Evolutionary conservation across 2,888 invertebrate genomes (phyloP).

Genomic region (Nasonia oneida): DNA sequence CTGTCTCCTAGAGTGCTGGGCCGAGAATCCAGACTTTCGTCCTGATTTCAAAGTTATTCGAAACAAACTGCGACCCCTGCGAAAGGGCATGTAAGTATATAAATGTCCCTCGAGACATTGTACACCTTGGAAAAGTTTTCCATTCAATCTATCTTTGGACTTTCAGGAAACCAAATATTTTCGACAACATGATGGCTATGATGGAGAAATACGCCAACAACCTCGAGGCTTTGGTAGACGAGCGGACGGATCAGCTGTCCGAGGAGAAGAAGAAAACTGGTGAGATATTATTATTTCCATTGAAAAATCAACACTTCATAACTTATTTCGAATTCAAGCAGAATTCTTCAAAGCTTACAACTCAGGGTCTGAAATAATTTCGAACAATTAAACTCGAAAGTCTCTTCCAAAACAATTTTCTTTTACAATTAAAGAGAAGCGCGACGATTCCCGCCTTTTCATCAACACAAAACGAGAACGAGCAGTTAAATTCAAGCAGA

Average conservation of each 20-base stretch:
- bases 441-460: background rate
- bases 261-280: slow-evolving; percentile 98
- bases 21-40: slow-evolving; percentile 87
- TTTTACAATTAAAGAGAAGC: background rate
- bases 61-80: slow-evolving; percentile 88
- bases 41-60: slow-evolving; percentile 93
- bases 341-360: no score
- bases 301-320: background rate
- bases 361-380: background rate
- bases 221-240: slow-evolving; percentile 95
- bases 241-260: slow-evolving; percentile 94
- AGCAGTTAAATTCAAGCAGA: background rate
- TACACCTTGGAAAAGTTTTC: background rate
- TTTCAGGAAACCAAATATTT: slow-evolving; percentile 94
- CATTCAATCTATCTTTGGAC: background rate
- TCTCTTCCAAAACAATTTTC: background rate
- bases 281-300: slow-evolving; percentile 68
- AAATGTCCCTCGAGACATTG: background rate
- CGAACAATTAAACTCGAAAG: background rate
- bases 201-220: slow-evolving; percentile 99
- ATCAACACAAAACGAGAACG: background rate
- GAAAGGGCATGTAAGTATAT: slow-evolving; percentile 91
- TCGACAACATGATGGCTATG: slow-evolving; percentile 98
- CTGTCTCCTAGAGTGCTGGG: slow-evolving; percentile 93
- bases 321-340: no score